Base-by-base conservation (phyloP, 2,797 vertebrate genomes). In the Australoheros facetus region DNA sequence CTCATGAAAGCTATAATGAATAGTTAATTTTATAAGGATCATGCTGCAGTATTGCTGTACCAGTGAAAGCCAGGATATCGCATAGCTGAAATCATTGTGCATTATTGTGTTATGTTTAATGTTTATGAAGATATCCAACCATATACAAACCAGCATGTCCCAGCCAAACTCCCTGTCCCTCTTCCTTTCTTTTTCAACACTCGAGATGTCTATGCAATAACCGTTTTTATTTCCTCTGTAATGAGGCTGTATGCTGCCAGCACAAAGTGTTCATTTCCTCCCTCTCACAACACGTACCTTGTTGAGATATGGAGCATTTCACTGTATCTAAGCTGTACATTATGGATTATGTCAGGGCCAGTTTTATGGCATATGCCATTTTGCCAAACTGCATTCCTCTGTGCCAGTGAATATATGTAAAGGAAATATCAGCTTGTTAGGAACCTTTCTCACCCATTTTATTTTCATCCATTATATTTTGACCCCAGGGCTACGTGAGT, bases 131-230 rank as follows among this genome's bases (percentile, higher is more conserved):
- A 62, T 73, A 71, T 76, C 54, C 12, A 28, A 48, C 45, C 59
- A 76, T 71, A 57, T 4, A n/a, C 12, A 51, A n/a, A 81, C 19
- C 19, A 17, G 21, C 66, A 16, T 66, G 23, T 71, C 71, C 57
- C 28, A 72, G 12, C 69, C 8, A 34, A 73, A 8, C 48, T 77
- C 66, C 32, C 19, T 39, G 79, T 71, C 57, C 64, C 58, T 66
- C 34, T 32, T 66, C 17, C 17, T 71, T 60, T 51, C 69, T 69
- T 56, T 9, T 58, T 55, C 82, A 73, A 51, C 71, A 71, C 76
- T 78, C 4, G 48, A 84, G 57, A 87, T 80, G 84, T 90, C 95
- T 96, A 95, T 96, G 95, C 94, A 95, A 94, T 84, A 62, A 83
- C 54, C 69, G 28, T 88, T 71, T 83, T 75, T 69, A 59, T 75